Base-by-base conservation (phyloP, 2,888 invertebrate genomes). In the Rhagium mordax region DNA sequence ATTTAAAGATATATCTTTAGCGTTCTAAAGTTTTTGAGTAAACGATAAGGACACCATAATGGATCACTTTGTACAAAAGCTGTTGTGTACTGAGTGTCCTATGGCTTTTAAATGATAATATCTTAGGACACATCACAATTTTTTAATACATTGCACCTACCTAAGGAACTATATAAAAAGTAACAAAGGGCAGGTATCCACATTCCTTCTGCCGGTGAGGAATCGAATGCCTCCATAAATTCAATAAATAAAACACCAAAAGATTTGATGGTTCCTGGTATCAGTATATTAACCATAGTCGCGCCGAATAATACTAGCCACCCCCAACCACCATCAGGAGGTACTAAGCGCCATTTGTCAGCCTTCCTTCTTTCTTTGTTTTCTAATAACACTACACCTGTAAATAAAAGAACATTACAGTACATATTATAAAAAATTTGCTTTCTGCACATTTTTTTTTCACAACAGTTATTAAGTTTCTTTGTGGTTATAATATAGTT, bases 101-200 rank as follows among this genome's bases (percentile, higher is more conserved):
- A n/a, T n/a, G n/a, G n/a, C n/a, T n/a, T 33, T 3, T 8, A 10
- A 24, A 15, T 10, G 7, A n/a, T n/a, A n/a, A n/a, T n/a, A n/a
- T n/a, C n/a, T n/a, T n/a, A n/a, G n/a, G n/a, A n/a, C n/a, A n/a
- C n/a, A n/a, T n/a, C n/a, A n/a, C n/a, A n/a, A n/a, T n/a, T n/a
- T n/a, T n/a, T n/a, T n/a, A n/a, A n/a, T n/a, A n/a, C n/a, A n/a
- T n/a, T n/a, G n/a, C n/a, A 48, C 89, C 90, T 87, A 95, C 96
- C 96, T 85, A 96, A 90, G 79, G 96, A 96, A 87, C 95, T 96
- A 90, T 96, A 96, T 3, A 96, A 90, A 86, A 96, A 96, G 86
- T 96, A 96, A 84, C 96, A 96, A 6, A 96, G 87, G 0, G 96
- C 95, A n/a, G 95, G 95, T 80, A 96, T 95, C 90, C 95, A 95